phyloP scores from a whole-genome alignment of 1,140 invertebrate species.

The Temnothorax nylanderi region DNA sequence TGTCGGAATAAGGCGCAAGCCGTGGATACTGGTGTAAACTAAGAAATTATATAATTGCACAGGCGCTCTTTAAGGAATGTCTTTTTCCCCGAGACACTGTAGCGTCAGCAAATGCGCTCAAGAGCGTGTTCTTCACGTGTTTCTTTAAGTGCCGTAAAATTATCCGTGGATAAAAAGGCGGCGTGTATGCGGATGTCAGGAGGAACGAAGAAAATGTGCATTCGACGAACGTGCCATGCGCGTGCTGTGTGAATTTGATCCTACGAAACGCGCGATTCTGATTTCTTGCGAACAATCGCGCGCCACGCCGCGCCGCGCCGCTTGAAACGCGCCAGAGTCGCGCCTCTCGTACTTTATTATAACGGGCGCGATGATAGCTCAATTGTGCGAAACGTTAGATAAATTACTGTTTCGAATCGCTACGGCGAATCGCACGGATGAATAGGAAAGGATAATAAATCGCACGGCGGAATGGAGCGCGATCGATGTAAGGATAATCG shows the following conservation, averaged over 20 bases:
- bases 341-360: constrained; percentile 37
- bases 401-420: constrained; percentile 55
- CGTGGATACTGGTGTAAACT: constrained; percentile 33
- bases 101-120: not conserved
- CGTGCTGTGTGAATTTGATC: constrained; percentile 31
- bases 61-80: constrained; percentile 56
- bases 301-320: no score
- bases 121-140: constrained; percentile 28
- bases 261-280: constrained; percentile 20
- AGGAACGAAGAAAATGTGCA: not conserved
- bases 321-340: constrained; percentile 28
- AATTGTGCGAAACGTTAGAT: constrained; percentile 62
- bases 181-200: not conserved
- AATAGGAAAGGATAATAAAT: constrained; percentile 44
- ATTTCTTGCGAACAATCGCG: constrained; percentile 40
- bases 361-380: constrained; percentile 58
- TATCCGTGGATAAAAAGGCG: not conserved
- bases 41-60: constrained; percentile 67
- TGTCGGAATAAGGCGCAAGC: constrained; percentile 9
- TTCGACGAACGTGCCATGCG: constrained; percentile 18
- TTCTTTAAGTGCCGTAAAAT: constrained; percentile 55
- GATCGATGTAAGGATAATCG: constrained; percentile 50
- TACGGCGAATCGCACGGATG: constrained; percentile 22
- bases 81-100: constrained; percentile 37
- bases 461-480: constrained; percentile 4